phyloP scores from a whole-genome alignment of 2,888 invertebrate genomes.

The Campaea margaritaria region DNA sequence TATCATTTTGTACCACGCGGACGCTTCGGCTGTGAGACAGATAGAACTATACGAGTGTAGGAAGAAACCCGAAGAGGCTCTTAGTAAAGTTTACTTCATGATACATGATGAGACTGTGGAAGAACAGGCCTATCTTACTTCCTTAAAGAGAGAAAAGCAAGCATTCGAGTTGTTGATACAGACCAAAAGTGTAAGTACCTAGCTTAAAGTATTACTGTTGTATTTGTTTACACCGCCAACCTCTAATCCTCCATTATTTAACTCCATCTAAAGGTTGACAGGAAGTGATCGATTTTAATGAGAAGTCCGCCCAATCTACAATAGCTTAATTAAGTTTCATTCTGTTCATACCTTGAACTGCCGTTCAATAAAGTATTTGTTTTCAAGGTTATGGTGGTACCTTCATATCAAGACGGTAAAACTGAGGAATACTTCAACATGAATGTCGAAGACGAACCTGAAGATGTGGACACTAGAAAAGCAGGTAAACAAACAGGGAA shows the following conservation, averaged over 20 bases:
- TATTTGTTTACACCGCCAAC: too few species aligned
- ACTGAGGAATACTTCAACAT: constrained; percentile 85
- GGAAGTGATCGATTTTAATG: too few species aligned
- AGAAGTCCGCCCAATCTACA: too few species aligned
- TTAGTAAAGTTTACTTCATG: constrained; percentile 93
- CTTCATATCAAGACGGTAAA: constrained; percentile 95
- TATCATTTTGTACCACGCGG: constrained; percentile 95
- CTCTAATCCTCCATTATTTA: too few species aligned
- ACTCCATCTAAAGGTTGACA: too few species aligned
- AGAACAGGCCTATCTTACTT: constrained; percentile 97
- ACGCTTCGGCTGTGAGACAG: constrained; percentile 94
- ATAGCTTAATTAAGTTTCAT: too few species aligned
- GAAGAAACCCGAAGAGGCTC: constrained; percentile 72
- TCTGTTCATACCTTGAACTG: too few species aligned
- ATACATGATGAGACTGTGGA: constrained; percentile 97
- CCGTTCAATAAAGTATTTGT: too few species aligned
- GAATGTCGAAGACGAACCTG: constrained; percentile 69
- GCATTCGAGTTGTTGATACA: constrained; percentile 97
- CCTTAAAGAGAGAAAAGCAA: constrained; percentile 95
- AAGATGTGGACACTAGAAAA: constrained; percentile 86
- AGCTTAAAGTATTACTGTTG: too few species aligned
- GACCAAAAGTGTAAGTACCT: constrained; percentile 92
- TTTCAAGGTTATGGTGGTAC: constrained; percentile 95
- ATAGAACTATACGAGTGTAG: constrained; percentile 93
- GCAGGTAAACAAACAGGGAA: constrained; percentile 75